Conservation (phyloP, 2,797 vertebrate genomes). For the Mormyrus proboscirostris region DNA sequence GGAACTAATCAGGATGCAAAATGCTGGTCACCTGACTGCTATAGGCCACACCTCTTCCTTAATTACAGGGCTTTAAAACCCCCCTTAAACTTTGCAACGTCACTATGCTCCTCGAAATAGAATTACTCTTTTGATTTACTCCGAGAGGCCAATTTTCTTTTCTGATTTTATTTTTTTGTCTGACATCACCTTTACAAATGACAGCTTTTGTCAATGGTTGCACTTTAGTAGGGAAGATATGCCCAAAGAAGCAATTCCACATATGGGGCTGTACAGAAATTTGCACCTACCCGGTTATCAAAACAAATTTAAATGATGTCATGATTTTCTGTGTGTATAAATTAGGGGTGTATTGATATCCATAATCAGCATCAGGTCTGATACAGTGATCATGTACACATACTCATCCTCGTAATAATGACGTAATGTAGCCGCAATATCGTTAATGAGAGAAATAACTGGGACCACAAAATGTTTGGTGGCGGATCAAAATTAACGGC, state of each 20-base stretch:
- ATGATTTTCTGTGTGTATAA: not conserved
- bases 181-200: constrained; percentile 47
- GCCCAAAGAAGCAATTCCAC: constrained; percentile 33
- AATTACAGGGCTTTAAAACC: not conserved
- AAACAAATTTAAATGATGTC: constrained; percentile 26
- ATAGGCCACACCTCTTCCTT: not conserved
- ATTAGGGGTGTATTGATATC: not conserved
- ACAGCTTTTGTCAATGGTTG: constrained; percentile 37
- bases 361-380: not conserved
- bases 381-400: not conserved
- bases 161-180: constrained; percentile 24
- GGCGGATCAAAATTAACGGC: not conserved
- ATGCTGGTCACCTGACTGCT: not conserved
- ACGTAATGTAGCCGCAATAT: not conserved
- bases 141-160: not conserved
- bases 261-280: constrained; percentile 47
- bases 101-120: not conserved
- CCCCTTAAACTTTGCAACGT: not conserved
- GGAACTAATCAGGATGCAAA: not conserved
- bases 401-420: not conserved
- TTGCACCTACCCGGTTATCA: constrained; percentile 42
- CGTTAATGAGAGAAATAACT: not conserved
- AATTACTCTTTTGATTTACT: not conserved
- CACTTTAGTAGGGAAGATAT: constrained; percentile 25
- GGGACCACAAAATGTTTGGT: not conserved